Evolutionary conservation across 2,113 vertebrate genomes (phyloP), one percentile per base, ranked within the genome.

Genomic region (Rissa tridactyla): DNA sequence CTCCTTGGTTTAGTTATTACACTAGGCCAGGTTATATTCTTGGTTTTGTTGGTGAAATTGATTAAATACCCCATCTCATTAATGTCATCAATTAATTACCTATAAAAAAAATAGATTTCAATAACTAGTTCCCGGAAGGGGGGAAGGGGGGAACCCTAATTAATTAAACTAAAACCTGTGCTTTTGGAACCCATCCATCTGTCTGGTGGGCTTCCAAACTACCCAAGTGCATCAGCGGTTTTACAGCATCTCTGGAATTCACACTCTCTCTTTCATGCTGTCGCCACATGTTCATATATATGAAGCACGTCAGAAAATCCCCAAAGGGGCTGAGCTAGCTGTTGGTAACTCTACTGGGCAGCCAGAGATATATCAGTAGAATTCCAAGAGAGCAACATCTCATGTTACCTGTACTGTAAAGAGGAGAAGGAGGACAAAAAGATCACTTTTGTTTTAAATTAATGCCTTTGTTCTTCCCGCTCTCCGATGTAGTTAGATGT

Each of bases 211-310:
- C 64, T 91, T 93, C 73, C 88, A 95, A 82, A 81, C 30, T 71
- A 69, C n/a, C 17, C 73, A 78, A 94, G 46, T 51, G 17, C 30
- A 71, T 86, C 75, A 40, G 52, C 82, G 52, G 42, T 79, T 94
- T 95, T 91, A 84, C 57, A 94, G 27, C 49, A 64, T 75, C 22
- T 86, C 72, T 79, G 47, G 88, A 95, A 94, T 94, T 94, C 61
- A 79, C 88, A 80, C 42, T 82, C 49, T 86, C 44, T 84, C 75
- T 91, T 93, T 92, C 77, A 68, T 80, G 34, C 27, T 88, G 46
- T 91, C 19, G 12, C 86, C 88, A 80, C 62, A 77, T 54, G 69
- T 90, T 92, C 22, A 34, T 94, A 86, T 82, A 12, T 30, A 90
- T 8, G 15, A 84, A 94, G 15, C 44, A 44, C 10, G 16, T 68